These are phyloP conservation scores for Hippocampus kuda DNA, from an alignment of 2,797 vertebrate genomes.

Conservation along the genomic window DNA sequence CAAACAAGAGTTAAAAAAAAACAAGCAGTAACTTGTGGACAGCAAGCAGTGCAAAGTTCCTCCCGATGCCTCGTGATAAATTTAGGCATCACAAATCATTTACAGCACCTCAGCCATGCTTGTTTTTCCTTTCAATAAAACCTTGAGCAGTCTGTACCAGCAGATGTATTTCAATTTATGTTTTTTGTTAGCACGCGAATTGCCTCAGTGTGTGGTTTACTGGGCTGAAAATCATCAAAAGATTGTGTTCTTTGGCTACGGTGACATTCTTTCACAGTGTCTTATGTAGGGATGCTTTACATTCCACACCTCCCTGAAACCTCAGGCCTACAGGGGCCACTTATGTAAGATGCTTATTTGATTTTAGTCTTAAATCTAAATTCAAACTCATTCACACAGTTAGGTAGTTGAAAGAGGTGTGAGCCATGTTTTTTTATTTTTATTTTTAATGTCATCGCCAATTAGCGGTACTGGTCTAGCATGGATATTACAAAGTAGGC, in stretches of 20 bases:
- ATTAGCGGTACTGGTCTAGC: not conserved
- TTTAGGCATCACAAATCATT: conserved; percentile 7
- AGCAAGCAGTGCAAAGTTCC: conserved; percentile 4
- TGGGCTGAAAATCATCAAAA: not conserved
- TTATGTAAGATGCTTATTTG: not conserved
- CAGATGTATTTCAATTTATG: conserved; percentile 3
- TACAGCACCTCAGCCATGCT: not conserved
- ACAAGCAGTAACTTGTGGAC: not conserved
- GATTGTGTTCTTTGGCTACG: not conserved
- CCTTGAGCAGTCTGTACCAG: not conserved
- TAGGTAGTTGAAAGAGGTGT: too few species aligned
- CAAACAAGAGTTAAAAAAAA: not conserved
- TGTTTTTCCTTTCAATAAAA: not conserved
- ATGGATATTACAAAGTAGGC: not conserved
- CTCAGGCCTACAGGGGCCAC: not conserved
- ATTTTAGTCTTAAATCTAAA: not conserved
- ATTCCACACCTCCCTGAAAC: conserved; percentile 18
- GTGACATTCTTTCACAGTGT: conserved; percentile 6
- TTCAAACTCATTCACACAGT: too few species aligned
- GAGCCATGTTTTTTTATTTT: not conserved
- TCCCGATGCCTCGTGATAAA: not conserved
- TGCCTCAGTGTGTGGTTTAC: not conserved
- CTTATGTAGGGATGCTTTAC: conserved; percentile 3
- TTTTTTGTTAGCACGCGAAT: not conserved
- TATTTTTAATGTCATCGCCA: not conserved